A percentile compares a stretch with the other conserved stretches of the same genome.
Conservation (phyloP, 1,140 invertebrate species). For the Gryllus bimaculatus region DNA sequence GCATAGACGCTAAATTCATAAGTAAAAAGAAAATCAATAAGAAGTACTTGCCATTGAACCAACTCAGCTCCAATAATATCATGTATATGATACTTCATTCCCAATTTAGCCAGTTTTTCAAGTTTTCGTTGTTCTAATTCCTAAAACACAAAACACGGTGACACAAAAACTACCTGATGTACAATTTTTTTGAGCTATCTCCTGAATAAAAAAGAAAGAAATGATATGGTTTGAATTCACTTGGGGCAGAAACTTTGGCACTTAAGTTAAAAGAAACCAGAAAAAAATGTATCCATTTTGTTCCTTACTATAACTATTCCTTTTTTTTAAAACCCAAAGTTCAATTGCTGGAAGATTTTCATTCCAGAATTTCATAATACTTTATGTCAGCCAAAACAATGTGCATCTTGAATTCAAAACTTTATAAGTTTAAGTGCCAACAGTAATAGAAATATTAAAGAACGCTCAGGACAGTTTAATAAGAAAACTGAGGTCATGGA, state of each 20-base stretch:
- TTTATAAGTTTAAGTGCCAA: no score
- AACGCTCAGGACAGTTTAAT: no score
- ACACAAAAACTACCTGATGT: not conserved
- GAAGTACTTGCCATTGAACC: slow-evolving; percentile 18
- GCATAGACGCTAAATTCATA: not conserved
- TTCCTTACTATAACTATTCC: no score
- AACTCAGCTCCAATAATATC: slow-evolving; percentile 21
- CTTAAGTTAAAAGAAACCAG: no score
- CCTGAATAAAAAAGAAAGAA: not conserved
- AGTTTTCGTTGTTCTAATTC: slow-evolving; percentile 21
- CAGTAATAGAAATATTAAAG: no score
- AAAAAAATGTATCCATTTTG: no score
- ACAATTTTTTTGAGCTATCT: not conserved
- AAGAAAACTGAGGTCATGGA: no score
- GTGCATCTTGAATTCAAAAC: no score
- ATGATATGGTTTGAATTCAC: not conserved
- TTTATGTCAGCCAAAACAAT: not conserved
- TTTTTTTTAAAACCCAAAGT: not conserved
- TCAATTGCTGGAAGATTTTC: not conserved
- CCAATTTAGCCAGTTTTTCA: slow-evolving; percentile 21
- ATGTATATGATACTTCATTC: slow-evolving; percentile 22
- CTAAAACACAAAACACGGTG: slow-evolving; percentile 10
- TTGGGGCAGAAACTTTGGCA: no score
- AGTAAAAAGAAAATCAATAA: not conserved
- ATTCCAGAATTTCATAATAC: not conserved